Conservation (phyloP, 2,797 vertebrate genomes). For the Argyrosomus regius region DNA sequence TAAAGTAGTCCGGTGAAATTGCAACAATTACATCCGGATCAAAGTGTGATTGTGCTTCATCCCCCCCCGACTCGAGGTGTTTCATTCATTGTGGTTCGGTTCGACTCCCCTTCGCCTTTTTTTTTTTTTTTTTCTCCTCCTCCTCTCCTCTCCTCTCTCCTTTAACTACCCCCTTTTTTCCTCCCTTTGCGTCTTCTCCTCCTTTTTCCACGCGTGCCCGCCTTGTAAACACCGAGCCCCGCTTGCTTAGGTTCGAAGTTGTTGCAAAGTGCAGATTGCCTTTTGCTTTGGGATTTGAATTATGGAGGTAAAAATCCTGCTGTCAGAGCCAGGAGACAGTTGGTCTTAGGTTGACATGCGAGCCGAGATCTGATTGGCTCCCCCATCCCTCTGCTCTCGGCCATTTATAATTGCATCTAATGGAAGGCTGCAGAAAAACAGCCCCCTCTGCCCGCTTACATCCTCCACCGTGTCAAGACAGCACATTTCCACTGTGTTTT, state of each 20-base stretch:
- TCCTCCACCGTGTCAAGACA: constrained; percentile 80
- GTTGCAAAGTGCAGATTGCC: constrained; percentile 89
- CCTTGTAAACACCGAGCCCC: constrained; percentile 85
- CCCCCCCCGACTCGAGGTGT: constrained; percentile 15
- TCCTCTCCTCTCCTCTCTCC: constrained; percentile 19
- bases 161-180: not conserved
- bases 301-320: constrained; percentile 99
- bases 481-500: constrained; percentile 13
- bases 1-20: constrained; percentile 24
- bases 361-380: constrained; percentile 99
- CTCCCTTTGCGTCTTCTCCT: constrained; percentile 41
- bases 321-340: constrained; percentile 99
- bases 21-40: constrained; percentile 50
- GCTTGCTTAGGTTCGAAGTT: constrained; percentile 80
- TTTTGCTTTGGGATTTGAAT: constrained; percentile 99
- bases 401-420: constrained; percentile 99
- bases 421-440: constrained; percentile 96
- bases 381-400: constrained; percentile 92
- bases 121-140: not conserved
- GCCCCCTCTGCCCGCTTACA: constrained; percentile 88
- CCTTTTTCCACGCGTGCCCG: constrained; percentile 31
- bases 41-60: constrained; percentile 61
- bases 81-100: constrained; percentile 69
- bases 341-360: constrained; percentile 99
- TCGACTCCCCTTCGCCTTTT: constrained; percentile 24